Conservation (phyloP, 2,888 invertebrate genomes). For the Dolichopus griseipennis region DNA sequence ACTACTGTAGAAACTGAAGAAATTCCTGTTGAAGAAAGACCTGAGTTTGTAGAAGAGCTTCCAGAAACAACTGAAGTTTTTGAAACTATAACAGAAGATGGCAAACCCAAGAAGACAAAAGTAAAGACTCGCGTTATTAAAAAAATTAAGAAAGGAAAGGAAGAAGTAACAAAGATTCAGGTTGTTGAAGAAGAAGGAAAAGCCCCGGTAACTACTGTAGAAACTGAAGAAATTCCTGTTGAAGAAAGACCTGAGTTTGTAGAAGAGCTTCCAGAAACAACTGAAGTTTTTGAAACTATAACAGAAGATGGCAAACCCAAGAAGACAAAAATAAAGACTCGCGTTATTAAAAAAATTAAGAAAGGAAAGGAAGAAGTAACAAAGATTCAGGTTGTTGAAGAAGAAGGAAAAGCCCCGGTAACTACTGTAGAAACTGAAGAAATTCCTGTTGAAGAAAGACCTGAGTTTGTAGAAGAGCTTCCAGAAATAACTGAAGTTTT, state of each 20-base stretch:
- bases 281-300: slow-evolving; percentile 30
- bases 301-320: slow-evolving; percentile 31
- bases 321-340: slow-evolving; percentile 16
- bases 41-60: slow-evolving; percentile 20
- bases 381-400: slow-evolving; percentile 31
- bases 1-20: slow-evolving; percentile 29
- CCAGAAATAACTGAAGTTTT: slow-evolving; percentile 29
- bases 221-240: slow-evolving; percentile 28
- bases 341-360: slow-evolving; percentile 22
- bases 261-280: slow-evolving; percentile 35
- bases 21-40: slow-evolving; percentile 19
- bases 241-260: slow-evolving; percentile 23
- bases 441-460: slow-evolving; percentile 22
- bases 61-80: slow-evolving; percentile 25
- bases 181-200: slow-evolving; percentile 41
- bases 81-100: slow-evolving; percentile 21
- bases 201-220: slow-evolving; percentile 33
- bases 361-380: slow-evolving; percentile 37
- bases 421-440: slow-evolving; percentile 26
- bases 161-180: slow-evolving; percentile 38
- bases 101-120: slow-evolving; percentile 30
- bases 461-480: slow-evolving; percentile 19
- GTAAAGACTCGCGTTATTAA: slow-evolving; percentile 36
- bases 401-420: slow-evolving; percentile 37
- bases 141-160: slow-evolving; percentile 27